phyloP scores from a whole-genome alignment of 2,888 invertebrate species.

The Antheraea assamensis region DNA sequence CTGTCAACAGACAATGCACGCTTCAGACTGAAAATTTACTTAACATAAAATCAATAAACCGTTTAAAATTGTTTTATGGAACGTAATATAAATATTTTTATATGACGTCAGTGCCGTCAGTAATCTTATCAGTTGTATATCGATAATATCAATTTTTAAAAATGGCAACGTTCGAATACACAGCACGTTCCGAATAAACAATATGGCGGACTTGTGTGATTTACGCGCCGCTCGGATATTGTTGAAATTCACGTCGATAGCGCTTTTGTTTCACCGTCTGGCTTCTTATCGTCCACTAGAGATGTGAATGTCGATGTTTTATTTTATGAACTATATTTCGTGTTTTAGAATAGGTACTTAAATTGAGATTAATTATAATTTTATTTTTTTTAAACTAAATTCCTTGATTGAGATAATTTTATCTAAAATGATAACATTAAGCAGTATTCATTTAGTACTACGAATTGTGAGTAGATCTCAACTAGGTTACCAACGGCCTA shows the following conservation, averaged over 20 bases:
- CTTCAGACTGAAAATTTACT: not conserved
- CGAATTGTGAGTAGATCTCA: too few relatives aligned
- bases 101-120: conserved; percentile 17
- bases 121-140: conserved; percentile 35
- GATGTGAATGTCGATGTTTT: conserved; percentile 31
- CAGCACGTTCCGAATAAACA: conserved; percentile 60
- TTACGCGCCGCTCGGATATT: conserved; percentile 65
- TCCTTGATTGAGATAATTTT: too few relatives aligned
- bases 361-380: too few relatives aligned
- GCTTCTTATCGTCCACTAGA: conserved; percentile 62
- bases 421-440: too few relatives aligned
- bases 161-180: conserved; percentile 43
- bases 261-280: conserved; percentile 73
- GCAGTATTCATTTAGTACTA: too few relatives aligned
- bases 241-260: conserved; percentile 74
- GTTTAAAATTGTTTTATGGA: not conserved
- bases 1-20: not conserved
- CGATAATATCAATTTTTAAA: conserved; percentile 56
- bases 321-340: not conserved
- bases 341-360: too few relatives aligned
- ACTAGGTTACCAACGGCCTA: too few relatives aligned
- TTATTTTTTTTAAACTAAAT: not conserved
- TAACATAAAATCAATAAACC: not conserved
- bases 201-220: conserved; percentile 66
- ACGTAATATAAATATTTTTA: conserved; percentile 11